Percentiles rank a stretch among this genome's conserved stretches.
These are phyloP conservation scores for Oryzias curvinotus DNA, from an alignment of 2,113 vertebrate genomes.

Conservation along the genomic window DNA sequence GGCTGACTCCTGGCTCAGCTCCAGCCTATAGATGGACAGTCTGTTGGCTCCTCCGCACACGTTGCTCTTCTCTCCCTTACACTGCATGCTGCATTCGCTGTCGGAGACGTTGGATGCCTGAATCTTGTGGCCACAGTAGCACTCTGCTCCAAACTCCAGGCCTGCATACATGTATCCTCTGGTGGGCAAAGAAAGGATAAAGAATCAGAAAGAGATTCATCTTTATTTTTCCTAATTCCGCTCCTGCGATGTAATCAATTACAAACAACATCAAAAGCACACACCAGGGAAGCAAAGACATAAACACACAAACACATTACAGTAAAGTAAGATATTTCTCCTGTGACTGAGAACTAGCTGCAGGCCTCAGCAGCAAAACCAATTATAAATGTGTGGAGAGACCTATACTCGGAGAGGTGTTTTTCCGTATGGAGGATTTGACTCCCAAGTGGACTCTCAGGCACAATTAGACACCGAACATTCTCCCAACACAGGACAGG, in stretches of 20 bases:
- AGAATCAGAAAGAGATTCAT: slow-evolving; percentile 11
- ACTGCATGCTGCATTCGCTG: slow-evolving; percentile 90
- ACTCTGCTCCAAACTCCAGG: slow-evolving; percentile 96
- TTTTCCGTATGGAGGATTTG: slow-evolving; percentile 28
- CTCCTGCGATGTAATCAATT: slow-evolving; percentile 26
- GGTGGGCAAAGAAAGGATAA: slow-evolving; percentile 1
- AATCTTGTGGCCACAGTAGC: slow-evolving; percentile 96
- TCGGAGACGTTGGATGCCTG: slow-evolving; percentile 87
- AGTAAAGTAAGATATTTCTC: slow-evolving; percentile 10
- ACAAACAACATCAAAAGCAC: not conserved
- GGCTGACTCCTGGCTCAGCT: slow-evolving; percentile 93
- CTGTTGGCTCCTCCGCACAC: slow-evolving; percentile 89
- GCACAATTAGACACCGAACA: slow-evolving; percentile 55
- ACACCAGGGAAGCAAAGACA: slow-evolving; percentile 15
- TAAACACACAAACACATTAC: slow-evolving; percentile 13
- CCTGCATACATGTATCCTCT: slow-evolving; percentile 95
- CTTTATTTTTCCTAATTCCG: slow-evolving; percentile 34
- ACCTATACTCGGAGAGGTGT: slow-evolving; percentile 10
- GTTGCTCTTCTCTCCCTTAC: slow-evolving; percentile 90
- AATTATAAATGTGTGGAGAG: slow-evolving; percentile 33
- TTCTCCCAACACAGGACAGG: slow-evolving; percentile 36
- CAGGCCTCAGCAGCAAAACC: slow-evolving; percentile 21
- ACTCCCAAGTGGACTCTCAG: slow-evolving; percentile 43
- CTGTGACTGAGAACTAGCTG: slow-evolving; percentile 17
- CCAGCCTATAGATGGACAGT: slow-evolving; percentile 92